These are phyloP conservation scores for Hylyphantes graminicola DNA, from an alignment of 1,140 invertebrate species.

Conservation along the genomic window DNA sequence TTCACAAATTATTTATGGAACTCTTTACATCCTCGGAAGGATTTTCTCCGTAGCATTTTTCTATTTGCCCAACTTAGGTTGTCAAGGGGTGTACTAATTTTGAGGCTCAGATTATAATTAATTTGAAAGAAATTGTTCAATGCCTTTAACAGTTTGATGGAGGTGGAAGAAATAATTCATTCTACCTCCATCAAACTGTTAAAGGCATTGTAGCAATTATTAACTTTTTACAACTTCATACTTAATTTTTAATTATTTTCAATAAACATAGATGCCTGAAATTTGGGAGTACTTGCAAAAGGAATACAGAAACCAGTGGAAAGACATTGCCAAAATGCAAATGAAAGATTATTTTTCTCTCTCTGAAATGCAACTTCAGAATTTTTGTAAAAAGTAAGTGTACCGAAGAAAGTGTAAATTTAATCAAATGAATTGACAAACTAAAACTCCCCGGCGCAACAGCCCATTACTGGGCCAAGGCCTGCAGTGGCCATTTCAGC, in stretches of 20 bases:
- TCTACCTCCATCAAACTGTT: not conserved
- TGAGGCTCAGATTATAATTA: no score
- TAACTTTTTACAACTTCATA: not conserved
- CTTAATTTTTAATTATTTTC: not conserved
- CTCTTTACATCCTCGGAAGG: no score
- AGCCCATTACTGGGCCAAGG: no score
- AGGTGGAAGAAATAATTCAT: not conserved
- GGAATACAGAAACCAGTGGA: constrained; percentile 31
- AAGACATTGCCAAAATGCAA: constrained; percentile 16
- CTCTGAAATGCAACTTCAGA: constrained; percentile 1
- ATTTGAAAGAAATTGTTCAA: no score
- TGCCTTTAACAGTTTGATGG: no score
- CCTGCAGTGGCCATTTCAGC: no score
- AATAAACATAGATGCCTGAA: constrained; percentile 14
- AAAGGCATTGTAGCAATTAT: not conserved
- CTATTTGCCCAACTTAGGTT: no score
- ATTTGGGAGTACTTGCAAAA: constrained; percentile 32
- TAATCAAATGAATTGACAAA: not conserved
- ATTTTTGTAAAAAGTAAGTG: constrained; percentile 35
- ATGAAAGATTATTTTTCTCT: constrained; percentile 16
- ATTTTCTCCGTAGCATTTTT: no score
- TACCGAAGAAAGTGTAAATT: not conserved
- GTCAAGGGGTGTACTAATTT: no score
- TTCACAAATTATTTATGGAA: no score
- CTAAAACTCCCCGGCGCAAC: no score